Evolutionary conservation across 2,113 vertebrate species (phyloP).

Genomic region (Motacilla alba): DNA sequence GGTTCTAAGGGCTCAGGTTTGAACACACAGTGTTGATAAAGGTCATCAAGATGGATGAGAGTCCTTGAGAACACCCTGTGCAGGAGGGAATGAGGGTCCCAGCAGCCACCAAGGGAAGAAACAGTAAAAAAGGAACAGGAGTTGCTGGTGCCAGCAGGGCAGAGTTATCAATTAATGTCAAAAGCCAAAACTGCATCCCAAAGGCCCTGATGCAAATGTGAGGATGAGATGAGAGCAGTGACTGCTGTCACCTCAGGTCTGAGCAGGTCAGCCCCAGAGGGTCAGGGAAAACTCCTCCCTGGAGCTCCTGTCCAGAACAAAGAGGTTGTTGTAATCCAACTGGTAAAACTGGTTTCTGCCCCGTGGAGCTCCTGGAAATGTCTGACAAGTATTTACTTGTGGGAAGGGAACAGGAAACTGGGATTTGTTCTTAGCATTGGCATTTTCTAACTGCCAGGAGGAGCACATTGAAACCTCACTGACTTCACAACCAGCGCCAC

Average conservation of each 20-base stretch:
- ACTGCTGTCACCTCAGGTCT: background rate
- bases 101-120: accelerated
- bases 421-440: background rate
- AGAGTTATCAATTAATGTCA: background rate
- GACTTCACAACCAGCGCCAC: background rate
- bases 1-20: background rate
- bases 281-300: background rate
- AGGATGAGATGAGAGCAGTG: background rate
- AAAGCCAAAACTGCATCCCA: background rate
- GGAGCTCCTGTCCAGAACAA: background rate
- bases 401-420: background rate
- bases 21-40: accelerated
- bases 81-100: background rate
- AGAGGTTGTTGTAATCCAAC: background rate
- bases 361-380: background rate
- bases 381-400: background rate
- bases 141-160: background rate
- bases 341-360: background rate
- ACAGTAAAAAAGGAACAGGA: background rate
- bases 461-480: accelerated
- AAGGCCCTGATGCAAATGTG: background rate
- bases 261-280: background rate
- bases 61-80: background rate
- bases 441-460: background rate
- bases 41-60: background rate